Conservation (phyloP, 2,888 invertebrate genomes). For the Bugulina stolonifera region DNA sequence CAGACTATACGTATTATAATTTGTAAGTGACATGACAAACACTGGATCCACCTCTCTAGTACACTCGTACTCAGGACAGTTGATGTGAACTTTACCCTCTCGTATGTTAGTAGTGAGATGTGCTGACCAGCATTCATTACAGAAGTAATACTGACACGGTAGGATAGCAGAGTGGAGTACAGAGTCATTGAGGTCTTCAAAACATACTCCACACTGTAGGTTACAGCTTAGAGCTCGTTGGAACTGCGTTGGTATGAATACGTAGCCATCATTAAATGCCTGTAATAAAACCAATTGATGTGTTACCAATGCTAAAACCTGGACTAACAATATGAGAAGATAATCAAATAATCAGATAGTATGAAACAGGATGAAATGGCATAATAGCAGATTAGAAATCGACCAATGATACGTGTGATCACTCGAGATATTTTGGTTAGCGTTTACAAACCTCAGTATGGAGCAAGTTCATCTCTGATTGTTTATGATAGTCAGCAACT, state of each 20-base stretch:
- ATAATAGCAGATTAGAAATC: too few species aligned
- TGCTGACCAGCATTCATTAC: slow-evolving; percentile 32
- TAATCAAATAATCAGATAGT: too few species aligned
- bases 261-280: not conserved
- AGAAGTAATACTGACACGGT: slow-evolving; percentile 33
- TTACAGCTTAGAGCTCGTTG: not conserved
- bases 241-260: not conserved
- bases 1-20: slow-evolving; percentile 7
- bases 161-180: slow-evolving; percentile 28
- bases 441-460: not conserved
- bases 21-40: slow-evolving; percentile 26
- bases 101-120: slow-evolving; percentile 27
- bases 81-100: slow-evolving; percentile 4
- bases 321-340: too few species aligned
- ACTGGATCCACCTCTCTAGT: slow-evolving; percentile 27
- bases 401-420: too few species aligned
- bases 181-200: slow-evolving; percentile 20
- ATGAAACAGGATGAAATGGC: too few species aligned
- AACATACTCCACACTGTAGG: slow-evolving; percentile 20
- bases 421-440: too few species aligned
- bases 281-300: not conserved
- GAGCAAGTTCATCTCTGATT: not conserved
- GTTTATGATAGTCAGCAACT: not conserved
- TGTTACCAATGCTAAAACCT: too few species aligned
- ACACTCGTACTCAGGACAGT: slow-evolving; percentile 28